phyloP scores from a whole-genome alignment of 30 jellyfish, hydroid and myxozoan genomes.

The Aurelia coerulea region DNA sequence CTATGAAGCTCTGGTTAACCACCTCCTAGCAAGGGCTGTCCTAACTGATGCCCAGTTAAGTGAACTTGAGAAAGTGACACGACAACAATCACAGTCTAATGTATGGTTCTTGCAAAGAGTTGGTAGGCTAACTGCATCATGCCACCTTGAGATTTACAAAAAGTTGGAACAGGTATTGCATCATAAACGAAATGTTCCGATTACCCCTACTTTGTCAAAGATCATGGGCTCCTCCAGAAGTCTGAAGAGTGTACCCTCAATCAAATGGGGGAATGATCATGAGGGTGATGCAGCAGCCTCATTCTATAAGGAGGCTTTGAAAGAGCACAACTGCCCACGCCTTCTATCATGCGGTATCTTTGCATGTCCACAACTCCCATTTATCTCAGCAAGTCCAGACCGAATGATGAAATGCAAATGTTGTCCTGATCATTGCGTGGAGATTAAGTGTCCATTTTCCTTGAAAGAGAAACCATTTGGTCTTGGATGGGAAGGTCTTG shows the following conservation, averaged over 20 bases:
- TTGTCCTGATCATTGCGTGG: neutral
- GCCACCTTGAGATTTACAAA: neutral
- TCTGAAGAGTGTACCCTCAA: neutral
- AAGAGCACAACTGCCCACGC: neutral
- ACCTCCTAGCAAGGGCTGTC: neutral
- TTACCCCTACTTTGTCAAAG: neutral
- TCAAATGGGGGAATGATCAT: slow-evolving; percentile 6
- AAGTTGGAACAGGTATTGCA: neutral
- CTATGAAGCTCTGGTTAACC: neutral
- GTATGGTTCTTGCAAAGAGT: neutral
- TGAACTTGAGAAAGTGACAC: neutral
- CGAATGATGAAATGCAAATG: slow-evolving; percentile 18
- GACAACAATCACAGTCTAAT: neutral
- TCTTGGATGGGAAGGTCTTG: neutral
- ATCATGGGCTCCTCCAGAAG: neutral
- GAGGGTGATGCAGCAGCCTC: slow-evolving; percentile 13
- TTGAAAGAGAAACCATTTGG: neutral
- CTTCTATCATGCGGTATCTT: neutral
- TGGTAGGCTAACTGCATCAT: neutral
- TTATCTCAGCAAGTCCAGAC: slow-evolving; percentile 5
- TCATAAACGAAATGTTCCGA: neutral
- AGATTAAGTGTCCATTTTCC: neutral
- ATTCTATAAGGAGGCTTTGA: slow-evolving; percentile 6
- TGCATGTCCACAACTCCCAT: slow-evolving; percentile 3
- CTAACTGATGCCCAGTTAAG: neutral